phyloP scores from a whole-genome alignment of 2,888 invertebrate species.

The Eristalis arbustorum region DNA sequence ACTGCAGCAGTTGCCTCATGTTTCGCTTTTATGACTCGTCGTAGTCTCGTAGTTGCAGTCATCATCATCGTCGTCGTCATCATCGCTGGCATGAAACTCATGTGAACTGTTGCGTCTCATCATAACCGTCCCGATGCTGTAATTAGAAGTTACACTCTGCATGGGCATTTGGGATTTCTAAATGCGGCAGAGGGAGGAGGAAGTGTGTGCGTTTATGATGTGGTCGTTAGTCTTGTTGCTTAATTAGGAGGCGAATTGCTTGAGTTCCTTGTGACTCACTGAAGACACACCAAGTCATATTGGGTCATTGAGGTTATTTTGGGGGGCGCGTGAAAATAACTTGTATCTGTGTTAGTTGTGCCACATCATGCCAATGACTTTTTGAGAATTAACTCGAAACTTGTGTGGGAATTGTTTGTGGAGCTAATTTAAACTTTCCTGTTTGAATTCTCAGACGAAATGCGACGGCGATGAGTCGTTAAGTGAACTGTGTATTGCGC shows the following conservation, averaged over 20 bases:
- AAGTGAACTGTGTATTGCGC: neutral
- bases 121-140: constrained; percentile 16
- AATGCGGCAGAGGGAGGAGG: neutral
- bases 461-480: neutral
- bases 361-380: neutral
- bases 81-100: constrained; percentile 26
- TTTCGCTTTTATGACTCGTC: constrained; percentile 31
- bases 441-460: neutral
- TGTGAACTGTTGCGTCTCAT: constrained; percentile 43
- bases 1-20: constrained; percentile 18
- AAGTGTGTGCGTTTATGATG: neutral
- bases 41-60: neutral
- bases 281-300: constrained; percentile 19
- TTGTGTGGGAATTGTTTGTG: constrained; percentile 28
- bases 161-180: neutral
- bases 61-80: neutral
- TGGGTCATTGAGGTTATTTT: constrained; percentile 28
- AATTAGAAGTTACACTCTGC: constrained; percentile 14
- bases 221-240: constrained; percentile 22
- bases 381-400: neutral
- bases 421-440: neutral
- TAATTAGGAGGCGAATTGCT: constrained; percentile 38
- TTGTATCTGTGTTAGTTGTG: neutral
- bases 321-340: constrained; percentile 43
- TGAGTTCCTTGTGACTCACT: neutral